These are phyloP conservation scores for Typhlomys cinereus DNA, from an alignment of 2,113 vertebrate genomes.

Conservation along the genomic window DNA sequence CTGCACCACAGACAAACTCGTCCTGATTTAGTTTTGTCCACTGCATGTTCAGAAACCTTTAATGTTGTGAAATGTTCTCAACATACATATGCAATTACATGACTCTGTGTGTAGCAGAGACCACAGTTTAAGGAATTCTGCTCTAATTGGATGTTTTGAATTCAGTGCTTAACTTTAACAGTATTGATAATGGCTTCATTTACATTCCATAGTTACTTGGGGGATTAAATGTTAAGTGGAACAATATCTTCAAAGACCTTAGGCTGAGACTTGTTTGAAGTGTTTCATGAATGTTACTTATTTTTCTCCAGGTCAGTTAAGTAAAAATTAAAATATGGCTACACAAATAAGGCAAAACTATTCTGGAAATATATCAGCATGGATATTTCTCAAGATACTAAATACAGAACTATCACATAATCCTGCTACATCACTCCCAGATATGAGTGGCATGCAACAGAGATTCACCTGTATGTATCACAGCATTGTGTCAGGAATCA, in stretches of 20 bases:
- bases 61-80: neutral
- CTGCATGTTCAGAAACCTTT: neutral
- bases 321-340: neutral
- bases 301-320: neutral
- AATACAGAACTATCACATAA: no score
- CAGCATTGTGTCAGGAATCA: no score
- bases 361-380: neutral
- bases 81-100: neutral
- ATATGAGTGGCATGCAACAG: no score
- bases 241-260: neutral
- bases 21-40: neutral
- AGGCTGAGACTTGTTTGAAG: neutral
- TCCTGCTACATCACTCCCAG: no score
- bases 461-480: no score
- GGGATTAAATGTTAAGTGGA: constrained; percentile 44
- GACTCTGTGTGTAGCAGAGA: neutral
- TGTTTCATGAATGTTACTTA: neutral
- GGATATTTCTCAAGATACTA: no score
- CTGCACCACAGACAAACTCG: neutral
- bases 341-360: neutral
- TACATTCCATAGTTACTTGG: neutral
- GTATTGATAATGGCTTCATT: neutral
- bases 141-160: neutral
- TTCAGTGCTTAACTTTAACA: neutral
- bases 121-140: neutral